Base-by-base conservation (phyloP, 2,113 vertebrate species). In the Chlorodrepanis virens region DNA sequence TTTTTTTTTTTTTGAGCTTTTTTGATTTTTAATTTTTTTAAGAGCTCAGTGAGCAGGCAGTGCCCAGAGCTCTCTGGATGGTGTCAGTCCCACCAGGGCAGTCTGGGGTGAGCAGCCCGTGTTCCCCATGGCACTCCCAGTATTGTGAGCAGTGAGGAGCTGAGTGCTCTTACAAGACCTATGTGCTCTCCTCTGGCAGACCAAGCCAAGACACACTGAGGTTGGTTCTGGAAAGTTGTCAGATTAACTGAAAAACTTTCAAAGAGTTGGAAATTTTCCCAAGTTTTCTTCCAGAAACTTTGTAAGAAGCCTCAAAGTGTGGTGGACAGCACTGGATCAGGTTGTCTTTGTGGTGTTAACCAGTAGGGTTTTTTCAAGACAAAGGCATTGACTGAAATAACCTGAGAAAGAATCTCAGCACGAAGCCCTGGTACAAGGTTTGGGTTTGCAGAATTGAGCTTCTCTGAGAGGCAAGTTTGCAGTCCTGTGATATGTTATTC, bases 361-460 rank as follows among this genome's bases (percentile, higher is more conserved):
- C 80, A 75, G 44, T 18, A n/a, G 49, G 61, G n/a, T 53, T 76
- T 91, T 89, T 83, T 64, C 83, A 50, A 87, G 80, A 78, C 82
- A 94, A 81, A 94, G 39, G 31, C 59, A 42, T 25, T 68, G 90
- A 75, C 88, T 82, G 83, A 96, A 90, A 93, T 75, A 93, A 60
- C 83, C 77, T 68, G 71, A 89, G 81, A 86, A 93, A 44, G 89
- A 56, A 87, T 79, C 91, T 49, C 65, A 91, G 77, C 89, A 39
- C 0, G 24, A 91, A 84, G 87, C 89, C 77, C 29, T 65, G 40
- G 24, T 82, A 19, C 0, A 18, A 44, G 70, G 65, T 89, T 56
- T 59, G 65, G 74, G 17, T 89, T 87, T 89, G 89, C 89, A 87
- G 71, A 50, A 40, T 17, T 63, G 74, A 75, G 25, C 52, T 68